phyloP scores from a whole-genome alignment of 2,113 vertebrate genomes.

The Gobio gobio region DNA sequence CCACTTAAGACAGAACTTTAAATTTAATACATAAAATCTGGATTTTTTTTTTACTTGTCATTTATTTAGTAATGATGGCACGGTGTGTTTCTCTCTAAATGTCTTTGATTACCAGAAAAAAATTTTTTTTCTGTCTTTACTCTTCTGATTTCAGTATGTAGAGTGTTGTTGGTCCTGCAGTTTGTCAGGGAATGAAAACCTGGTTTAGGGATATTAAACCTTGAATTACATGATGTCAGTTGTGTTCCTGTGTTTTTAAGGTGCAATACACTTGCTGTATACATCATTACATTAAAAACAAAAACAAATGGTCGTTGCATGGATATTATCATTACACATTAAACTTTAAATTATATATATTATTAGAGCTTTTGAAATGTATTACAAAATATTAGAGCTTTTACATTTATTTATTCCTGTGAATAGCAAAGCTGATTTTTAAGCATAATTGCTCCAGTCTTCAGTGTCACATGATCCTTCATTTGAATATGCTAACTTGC shows the following conservation, averaged over 20 bases:
- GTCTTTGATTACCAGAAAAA: neutral
- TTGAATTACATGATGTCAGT: neutral
- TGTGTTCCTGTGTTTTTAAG: neutral
- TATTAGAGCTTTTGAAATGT: neutral
- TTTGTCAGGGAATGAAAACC: conserved; percentile 14
- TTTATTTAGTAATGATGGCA: neutral
- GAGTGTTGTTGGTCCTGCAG: neutral
- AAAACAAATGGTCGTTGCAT: neutral
- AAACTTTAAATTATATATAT: neutral
- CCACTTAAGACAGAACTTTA: neutral
- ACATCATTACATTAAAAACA: neutral
- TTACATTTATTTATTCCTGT: too few relatives aligned
- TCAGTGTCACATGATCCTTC: too few relatives aligned
- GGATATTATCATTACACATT: neutral
- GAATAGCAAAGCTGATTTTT: too few relatives aligned
- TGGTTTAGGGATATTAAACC: conserved; percentile 23
- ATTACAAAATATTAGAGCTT: too few relatives aligned
- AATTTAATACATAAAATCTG: neutral
- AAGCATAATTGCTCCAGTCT: too few relatives aligned
- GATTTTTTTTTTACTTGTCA: neutral
- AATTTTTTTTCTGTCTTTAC: neutral
- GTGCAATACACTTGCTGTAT: neutral
- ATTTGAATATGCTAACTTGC: too few relatives aligned
- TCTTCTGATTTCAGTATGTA: neutral
- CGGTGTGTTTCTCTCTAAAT: neutral